These are phyloP conservation scores for Mechanitis messenoides DNA, from an alignment of 2,888 invertebrate species.

Conservation along the genomic window DNA sequence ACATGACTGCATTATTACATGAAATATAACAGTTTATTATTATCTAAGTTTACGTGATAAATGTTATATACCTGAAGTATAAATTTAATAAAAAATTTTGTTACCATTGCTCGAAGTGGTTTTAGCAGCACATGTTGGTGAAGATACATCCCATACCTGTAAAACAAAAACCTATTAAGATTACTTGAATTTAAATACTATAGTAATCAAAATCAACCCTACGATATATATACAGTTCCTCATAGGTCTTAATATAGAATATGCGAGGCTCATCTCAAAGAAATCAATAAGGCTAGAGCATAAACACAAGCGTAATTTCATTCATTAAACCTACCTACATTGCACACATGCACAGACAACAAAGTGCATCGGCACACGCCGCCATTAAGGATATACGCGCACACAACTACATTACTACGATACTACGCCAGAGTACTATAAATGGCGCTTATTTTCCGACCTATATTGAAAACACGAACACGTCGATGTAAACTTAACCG, in stretches of 20 bases:
- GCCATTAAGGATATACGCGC: constrained; percentile 41
- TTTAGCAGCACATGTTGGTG: constrained; percentile 25
- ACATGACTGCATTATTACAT: too few relatives aligned
- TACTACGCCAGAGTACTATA: constrained; percentile 71
- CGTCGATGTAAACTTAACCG: constrained; percentile 35
- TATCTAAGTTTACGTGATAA: too few relatives aligned
- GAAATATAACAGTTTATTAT: too few relatives aligned
- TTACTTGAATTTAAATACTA: constrained; percentile 6
- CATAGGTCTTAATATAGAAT: constrained; percentile 26
- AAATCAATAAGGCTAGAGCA: constrained; percentile 51
- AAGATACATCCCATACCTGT: constrained; percentile 31
- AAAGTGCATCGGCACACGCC: constrained; percentile 42
- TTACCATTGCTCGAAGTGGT: constrained; percentile 61
- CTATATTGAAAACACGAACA: constrained; percentile 46
- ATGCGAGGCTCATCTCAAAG: constrained; percentile 32
- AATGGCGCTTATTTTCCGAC: constrained; percentile 67
- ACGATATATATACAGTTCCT: constrained; percentile 20
- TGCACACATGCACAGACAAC: constrained; percentile 39
- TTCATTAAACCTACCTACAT: constrained; percentile 55
- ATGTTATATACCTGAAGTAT: too few relatives aligned
- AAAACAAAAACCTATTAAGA: constrained; percentile 25
- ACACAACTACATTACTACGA: constrained; percentile 55
- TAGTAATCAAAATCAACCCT: not conserved
- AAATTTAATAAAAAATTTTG: constrained; percentile 11
- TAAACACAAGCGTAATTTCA: constrained; percentile 51